Percentiles rank a stretch among this genome's conserved stretches.
Evolutionary conservation across 2,113 vertebrate genomes (phyloP).

Genomic region (Salvelinus alpinus): DNA sequence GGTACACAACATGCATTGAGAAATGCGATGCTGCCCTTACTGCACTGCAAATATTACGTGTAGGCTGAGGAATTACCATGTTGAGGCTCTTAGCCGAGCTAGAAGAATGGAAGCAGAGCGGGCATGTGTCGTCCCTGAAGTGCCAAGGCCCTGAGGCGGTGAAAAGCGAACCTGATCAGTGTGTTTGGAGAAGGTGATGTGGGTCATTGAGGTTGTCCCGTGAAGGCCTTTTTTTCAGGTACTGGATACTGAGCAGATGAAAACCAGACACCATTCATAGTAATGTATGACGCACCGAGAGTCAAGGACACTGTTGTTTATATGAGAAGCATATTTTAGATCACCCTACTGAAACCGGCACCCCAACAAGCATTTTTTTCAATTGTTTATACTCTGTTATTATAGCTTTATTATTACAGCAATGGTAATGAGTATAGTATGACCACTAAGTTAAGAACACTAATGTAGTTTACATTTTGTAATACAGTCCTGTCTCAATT

Average conservation of each 20-base stretch:
- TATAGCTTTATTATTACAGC: too few relatives aligned
- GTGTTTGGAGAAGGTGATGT: conserved; percentile 58
- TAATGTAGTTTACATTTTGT: too few relatives aligned
- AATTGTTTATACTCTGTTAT: too few relatives aligned
- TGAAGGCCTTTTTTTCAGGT: conserved; percentile 22
- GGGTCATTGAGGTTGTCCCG: conserved; percentile 55
- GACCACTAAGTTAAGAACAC: too few relatives aligned
- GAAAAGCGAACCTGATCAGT: conserved; percentile 58
- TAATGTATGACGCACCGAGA: too few relatives aligned
- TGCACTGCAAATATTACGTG: conserved; percentile 39
- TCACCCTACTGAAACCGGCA: too few relatives aligned
- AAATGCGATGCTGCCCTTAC: conserved; percentile 29
- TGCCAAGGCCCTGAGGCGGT: conserved; percentile 57
- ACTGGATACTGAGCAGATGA: conserved; percentile 36
- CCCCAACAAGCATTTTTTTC: too few relatives aligned
- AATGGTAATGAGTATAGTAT: too few relatives aligned
- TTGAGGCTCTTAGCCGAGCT: conserved; percentile 49
- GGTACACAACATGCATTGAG: conserved; percentile 62
- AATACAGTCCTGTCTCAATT: too few relatives aligned
- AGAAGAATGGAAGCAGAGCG: conserved; percentile 61
- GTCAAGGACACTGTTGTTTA: too few relatives aligned
- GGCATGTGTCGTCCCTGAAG: conserved; percentile 35
- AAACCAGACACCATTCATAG: conserved; percentile 49
- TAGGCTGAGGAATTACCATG: conserved; percentile 58
- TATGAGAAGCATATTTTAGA: too few relatives aligned